phyloP scores from a whole-genome alignment of 2,888 invertebrate species.

The Hyles lineata region DNA sequence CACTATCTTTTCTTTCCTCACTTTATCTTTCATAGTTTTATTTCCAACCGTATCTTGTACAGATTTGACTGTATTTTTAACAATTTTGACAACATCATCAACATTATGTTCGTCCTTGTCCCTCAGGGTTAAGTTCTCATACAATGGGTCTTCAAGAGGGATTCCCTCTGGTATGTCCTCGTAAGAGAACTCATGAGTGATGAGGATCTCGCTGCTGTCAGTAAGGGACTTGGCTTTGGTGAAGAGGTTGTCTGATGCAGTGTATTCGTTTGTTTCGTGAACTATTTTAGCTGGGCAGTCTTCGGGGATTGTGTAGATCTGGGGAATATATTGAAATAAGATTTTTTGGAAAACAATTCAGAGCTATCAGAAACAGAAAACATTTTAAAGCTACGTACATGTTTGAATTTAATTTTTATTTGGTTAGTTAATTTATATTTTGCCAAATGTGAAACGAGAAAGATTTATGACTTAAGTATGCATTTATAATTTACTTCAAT shows the following conservation, averaged over 20 bases:
- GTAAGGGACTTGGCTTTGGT: constrained; percentile 63
- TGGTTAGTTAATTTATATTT: too few species aligned
- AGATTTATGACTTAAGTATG: too few species aligned
- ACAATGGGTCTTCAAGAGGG: constrained; percentile 73
- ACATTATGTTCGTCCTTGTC: constrained; percentile 36
- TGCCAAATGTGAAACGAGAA: too few species aligned
- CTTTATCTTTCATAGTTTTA: neutral
- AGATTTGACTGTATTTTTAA: constrained; percentile 20
- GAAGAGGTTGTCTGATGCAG: constrained; percentile 67
- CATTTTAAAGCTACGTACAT: too few species aligned
- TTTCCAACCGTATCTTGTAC: neutral
- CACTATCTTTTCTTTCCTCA: constrained; percentile 28
- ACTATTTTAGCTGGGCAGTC: constrained; percentile 70
- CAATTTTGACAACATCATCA: constrained; percentile 20
- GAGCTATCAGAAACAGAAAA: too few species aligned
- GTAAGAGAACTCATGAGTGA: constrained; percentile 68
- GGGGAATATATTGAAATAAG: constrained; percentile 28
- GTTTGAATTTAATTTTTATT: too few species aligned
- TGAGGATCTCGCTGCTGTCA: constrained; percentile 65
- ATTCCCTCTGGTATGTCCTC: constrained; percentile 76
- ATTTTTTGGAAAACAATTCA: neutral
- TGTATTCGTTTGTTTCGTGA: constrained; percentile 59
- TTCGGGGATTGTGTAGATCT: constrained; percentile 79
- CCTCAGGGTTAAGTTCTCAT: constrained; percentile 62
- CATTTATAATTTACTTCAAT: too few species aligned